Evolutionary conservation across 2,888 invertebrate genomes (phyloP).

Genomic region (Resseliella maxima): DNA sequence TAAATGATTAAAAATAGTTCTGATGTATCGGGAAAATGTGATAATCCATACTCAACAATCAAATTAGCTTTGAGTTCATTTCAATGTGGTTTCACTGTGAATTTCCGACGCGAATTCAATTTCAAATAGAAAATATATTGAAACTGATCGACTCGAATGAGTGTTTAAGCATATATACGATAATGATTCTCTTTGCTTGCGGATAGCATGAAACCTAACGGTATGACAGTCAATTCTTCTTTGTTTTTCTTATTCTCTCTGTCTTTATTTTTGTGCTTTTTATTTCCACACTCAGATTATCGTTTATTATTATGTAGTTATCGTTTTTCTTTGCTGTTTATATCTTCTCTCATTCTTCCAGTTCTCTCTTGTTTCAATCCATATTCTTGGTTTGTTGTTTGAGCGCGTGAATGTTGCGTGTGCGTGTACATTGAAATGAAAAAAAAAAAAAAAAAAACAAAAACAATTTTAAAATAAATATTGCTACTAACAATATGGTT

Average conservation of each 20-base stretch:
- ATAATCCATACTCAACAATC: too few relatives aligned
- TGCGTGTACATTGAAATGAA: background rate
- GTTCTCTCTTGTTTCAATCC: background rate
- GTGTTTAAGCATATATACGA: background rate
- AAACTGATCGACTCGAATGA: slow-evolving; percentile 11
- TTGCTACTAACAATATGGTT: background rate
- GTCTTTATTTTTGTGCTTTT: background rate
- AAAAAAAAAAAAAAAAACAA: too few relatives aligned
- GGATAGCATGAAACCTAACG: slow-evolving; percentile 45
- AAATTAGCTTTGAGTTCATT: background rate
- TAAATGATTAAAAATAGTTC: too few relatives aligned
- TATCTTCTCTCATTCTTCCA: background rate
- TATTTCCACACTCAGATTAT: slow-evolving; percentile 26
- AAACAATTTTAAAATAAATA: slow-evolving; percentile 12
- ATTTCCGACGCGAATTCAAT: background rate
- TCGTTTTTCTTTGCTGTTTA: slow-evolving; percentile 37
- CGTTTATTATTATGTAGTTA: slow-evolving; percentile 53
- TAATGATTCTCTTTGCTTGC: background rate
- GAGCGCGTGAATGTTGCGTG: background rate
- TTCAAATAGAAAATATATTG: slow-evolving; percentile 2
- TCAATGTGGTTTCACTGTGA: background rate
- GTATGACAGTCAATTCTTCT: background rate
- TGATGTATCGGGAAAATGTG: too few relatives aligned
- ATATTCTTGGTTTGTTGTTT: background rate
- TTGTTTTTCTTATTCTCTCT: background rate